Base-by-base conservation (phyloP, 1,140 invertebrate genomes). In the Pinna nobilis region DNA sequence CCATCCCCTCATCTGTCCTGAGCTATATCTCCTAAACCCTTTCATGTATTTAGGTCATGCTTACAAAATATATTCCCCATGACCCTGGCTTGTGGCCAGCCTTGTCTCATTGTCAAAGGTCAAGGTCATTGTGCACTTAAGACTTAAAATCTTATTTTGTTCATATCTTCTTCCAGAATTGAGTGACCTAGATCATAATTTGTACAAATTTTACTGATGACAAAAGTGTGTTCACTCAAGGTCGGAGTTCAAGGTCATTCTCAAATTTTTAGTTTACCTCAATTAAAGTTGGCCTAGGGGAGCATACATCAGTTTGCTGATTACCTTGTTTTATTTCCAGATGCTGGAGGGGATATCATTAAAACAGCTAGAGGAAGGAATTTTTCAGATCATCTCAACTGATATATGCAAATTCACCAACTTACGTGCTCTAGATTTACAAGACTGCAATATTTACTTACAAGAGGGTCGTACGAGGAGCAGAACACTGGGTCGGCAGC, bases 401-500 rank as follows among this genome's bases (percentile, higher is more conserved):
- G 76, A 81, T 59, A 61, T 84, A 15, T 67, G 77, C 33, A 81
- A 78, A 53, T 84, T 80, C 30, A 68, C 68, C 13, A 66, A 74
- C 53, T 47, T 84, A 11, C 75, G 74, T 20, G 72, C 71, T 18
- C 60, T 84, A 7, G 82, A 84, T 55, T 50, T 84, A 1, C 76
- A 79, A 49, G 81, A 84, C 70, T 84, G 82, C 53, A 82, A 80
- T 63, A 78, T 84, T 32, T 84, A 84, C 65, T 66, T 84, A 18
- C 77, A 82, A 65, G 74, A 81, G 41, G 82, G 82, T 11, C 68
- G 67, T 18, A 84, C 82, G 11, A 70, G 82, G 23, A 81, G 77
- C 39, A 60, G 79, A 7, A 81, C 80, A 4, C 35, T 44, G 3
- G 70, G 70, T 3, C 71, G 82, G 6, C 37, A 57, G 15, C 70